Base-by-base conservation (phyloP, 2,113 vertebrate species). In the Melanotaenia duboulayi region DNA sequence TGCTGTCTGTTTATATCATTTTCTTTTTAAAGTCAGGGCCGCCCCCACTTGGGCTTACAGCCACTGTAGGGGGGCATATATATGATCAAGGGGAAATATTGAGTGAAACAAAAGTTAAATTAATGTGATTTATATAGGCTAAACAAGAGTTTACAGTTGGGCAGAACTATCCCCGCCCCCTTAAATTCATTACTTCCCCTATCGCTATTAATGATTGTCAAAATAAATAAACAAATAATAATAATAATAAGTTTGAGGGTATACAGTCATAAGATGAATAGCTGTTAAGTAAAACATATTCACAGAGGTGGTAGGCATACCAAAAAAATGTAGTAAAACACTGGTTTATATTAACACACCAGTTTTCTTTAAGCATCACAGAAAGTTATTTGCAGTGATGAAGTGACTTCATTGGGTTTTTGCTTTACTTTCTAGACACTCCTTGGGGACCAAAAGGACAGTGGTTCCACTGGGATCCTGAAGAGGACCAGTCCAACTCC, bases 401-500 rank as follows among this genome's bases (percentile, higher is more conserved):
- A 19, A 65, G 2, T 70, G 25, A 71, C 37, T 63, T 46, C 4
- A 39, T 25, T 48, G 4, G 62, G 17, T 39, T 69, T 17, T 48
- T 70, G 12, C 19, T 77, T 54, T 0, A 32, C 72, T 78, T 83
- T 71, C 48, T 75, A 94, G 93, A 80, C 76, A 48, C 76, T 80
- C 61, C 59, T 62, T 11, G 88, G 81, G 66, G 92, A 93, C 59
- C 90, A 92, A 76, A 89, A 75, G 72, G 87, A 93, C 49, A 42
- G 76, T 4, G 82, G 72, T 65, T 82, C 69, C 40, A 77, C 71
- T 10, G 85, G 88, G 62, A 79, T 89, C 83, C 86, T 93, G 80
- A 94, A 92, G 83, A 91, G 87, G 76, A 81, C 81, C 80, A 92
- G 90, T 75, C 90, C 91, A 28, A 90, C 90, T 68, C 91, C 91